These are phyloP conservation scores for Chelonia mydas DNA, from an alignment of 2,797 vertebrate species.

Conservation along the genomic window DNA sequence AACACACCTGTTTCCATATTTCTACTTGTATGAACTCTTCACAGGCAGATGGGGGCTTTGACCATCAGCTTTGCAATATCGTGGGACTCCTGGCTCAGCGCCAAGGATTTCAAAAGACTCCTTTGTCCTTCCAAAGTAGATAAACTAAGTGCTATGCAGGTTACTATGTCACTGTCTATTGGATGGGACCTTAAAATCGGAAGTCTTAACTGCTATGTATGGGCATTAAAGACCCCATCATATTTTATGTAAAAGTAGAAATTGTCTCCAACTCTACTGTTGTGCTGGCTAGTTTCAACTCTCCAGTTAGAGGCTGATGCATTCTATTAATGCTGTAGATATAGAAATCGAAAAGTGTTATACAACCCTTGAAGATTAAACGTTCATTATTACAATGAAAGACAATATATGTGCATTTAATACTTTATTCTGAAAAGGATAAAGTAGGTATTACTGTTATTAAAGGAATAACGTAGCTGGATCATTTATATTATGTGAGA, in stretches of 20 bases:
- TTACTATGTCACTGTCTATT: neutral
- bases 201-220: neutral
- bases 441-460: neutral
- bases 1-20: neutral
- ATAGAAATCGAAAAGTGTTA: neutral
- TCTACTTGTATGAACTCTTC: neutral
- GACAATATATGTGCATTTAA: neutral
- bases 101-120: neutral
- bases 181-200: neutral
- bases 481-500: neutral
- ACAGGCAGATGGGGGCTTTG: neutral
- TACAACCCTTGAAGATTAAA: neutral
- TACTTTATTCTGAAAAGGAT: neutral
- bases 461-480: neutral
- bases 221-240: neutral
- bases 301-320: neutral
- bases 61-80: neutral
- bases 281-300: neutral
- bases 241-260: neutral
- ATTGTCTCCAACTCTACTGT: neutral
- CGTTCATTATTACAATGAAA: neutral
- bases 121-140: neutral
- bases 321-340: neutral
- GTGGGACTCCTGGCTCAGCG: neutral
- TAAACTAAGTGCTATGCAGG: neutral